Evolutionary conservation across 2,888 invertebrate species (phyloP).

Genomic region (Junonia oenone): DNA sequence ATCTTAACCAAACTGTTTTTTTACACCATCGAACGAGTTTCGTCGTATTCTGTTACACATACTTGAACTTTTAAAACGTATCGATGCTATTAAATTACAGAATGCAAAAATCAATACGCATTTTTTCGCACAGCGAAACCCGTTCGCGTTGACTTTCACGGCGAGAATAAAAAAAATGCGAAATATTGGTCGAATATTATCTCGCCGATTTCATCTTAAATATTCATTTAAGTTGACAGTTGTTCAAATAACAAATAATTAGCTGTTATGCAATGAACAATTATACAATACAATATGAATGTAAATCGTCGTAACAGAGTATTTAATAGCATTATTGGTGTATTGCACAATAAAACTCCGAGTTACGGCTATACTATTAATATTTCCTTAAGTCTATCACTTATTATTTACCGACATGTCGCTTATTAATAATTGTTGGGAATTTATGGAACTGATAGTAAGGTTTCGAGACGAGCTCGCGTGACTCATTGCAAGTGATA

Average conservation of each 20-base stretch:
- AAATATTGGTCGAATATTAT: conserved; percentile 9
- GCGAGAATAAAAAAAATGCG: conserved; percentile 5
- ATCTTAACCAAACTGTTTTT: conserved; percentile 18
- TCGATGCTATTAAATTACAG: conserved; percentile 20
- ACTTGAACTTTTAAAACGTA: conserved; percentile 25
- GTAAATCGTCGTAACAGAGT: conserved; percentile 11
- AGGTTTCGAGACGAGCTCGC: neutral
- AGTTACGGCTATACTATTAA: neutral
- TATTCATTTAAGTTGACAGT: conserved; percentile 21
- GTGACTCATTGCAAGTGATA: neutral
- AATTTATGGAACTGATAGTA: neutral
- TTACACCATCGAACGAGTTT: conserved; percentile 13
- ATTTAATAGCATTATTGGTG: conserved; percentile 10
- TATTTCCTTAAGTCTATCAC: neutral
- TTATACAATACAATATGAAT: conserved; percentile 15
- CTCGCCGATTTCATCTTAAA: conserved; percentile 5
- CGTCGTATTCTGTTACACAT: conserved; percentile 27
- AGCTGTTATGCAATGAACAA: conserved; percentile 19
- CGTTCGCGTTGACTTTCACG: conserved; percentile 24
- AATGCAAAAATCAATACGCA: conserved; percentile 20
- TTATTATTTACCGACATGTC: conserved; percentile 2
- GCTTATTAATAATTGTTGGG: neutral
- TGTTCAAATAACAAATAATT: conserved; percentile 20
- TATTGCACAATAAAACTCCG: neutral
- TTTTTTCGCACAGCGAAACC: conserved; percentile 24